A percentile compares a stretch with the other conserved stretches of the same genome.
Conservation (phyloP, 2,888 invertebrate species). For the Caenorhabditis sp. region DNA sequence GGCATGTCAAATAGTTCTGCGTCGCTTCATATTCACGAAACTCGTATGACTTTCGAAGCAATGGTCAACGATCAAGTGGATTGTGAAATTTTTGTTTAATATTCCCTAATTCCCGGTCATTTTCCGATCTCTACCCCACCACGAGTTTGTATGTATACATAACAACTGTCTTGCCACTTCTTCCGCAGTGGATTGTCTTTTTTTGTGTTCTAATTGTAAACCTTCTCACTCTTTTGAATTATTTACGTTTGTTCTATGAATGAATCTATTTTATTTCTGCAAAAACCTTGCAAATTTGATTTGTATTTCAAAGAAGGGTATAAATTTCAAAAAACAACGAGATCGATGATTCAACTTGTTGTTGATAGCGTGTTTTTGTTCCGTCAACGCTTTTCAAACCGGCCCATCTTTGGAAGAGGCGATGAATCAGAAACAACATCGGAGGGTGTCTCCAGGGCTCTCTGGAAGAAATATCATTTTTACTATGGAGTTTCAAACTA, state of each 20-base stretch:
- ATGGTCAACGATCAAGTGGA: conserved; percentile 75
- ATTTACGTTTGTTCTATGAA: conserved; percentile 13
- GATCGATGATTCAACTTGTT: conserved; percentile 1
- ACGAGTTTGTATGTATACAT: conserved; percentile 48
- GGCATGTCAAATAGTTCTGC: conserved; percentile 82
- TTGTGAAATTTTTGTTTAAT: conserved; percentile 77
- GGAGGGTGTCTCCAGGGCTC: conserved; percentile 9
- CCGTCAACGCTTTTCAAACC: conserved; percentile 3
- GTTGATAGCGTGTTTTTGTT: background rate
- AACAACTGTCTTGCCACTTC: conserved; percentile 35
- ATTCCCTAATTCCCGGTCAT: conserved; percentile 34
- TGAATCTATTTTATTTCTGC: background rate
- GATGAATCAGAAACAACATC: conserved; percentile 4
- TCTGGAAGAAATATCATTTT: conserved; percentile 13
- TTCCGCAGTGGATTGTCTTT: conserved; percentile 12
- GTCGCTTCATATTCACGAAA: conserved; percentile 81
- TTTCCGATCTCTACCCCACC: conserved; percentile 44
- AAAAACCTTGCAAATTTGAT: background rate
- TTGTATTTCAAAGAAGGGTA: background rate
- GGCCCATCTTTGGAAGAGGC: conserved; percentile 16
- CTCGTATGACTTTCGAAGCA: conserved; percentile 73
- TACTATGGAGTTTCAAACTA: background rate
- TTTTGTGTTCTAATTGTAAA: background rate
- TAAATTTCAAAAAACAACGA: background rate
- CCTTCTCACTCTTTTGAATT: background rate